phyloP scores from a whole-genome alignment of 2,888 invertebrate genomes.

The Allophyes oxyacanthae region DNA sequence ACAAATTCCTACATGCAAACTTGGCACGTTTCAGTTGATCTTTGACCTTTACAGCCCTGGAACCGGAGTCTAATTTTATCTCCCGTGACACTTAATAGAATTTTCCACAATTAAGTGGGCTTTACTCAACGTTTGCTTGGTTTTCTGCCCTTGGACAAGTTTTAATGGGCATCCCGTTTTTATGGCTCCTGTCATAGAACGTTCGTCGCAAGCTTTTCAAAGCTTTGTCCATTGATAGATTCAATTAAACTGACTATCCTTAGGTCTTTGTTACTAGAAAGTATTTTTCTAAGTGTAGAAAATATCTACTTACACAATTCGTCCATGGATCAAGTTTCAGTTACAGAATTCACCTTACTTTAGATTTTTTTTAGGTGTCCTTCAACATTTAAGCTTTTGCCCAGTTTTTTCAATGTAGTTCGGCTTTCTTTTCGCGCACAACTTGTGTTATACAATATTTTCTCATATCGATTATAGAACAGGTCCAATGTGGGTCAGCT shows the following conservation, averaged over 20 bases:
- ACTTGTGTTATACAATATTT: slow-evolving; percentile 36
- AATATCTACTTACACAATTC: too few relatives aligned
- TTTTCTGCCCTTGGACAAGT: slow-evolving; percentile 19
- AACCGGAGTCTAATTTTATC: slow-evolving; percentile 43
- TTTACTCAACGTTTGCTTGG: slow-evolving; percentile 30
- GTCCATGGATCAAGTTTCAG: too few relatives aligned
- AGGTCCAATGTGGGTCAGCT: slow-evolving; percentile 58
- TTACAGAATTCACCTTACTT: too few relatives aligned
- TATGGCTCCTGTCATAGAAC: slow-evolving; percentile 4
- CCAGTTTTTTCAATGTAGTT: slow-evolving; percentile 3
- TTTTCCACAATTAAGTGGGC: slow-evolving; percentile 16
- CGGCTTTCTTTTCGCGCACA: slow-evolving; percentile 31
- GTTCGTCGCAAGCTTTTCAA: neutral
- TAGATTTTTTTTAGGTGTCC: too few relatives aligned
- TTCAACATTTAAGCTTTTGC: too few relatives aligned
- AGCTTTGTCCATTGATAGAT: neutral
- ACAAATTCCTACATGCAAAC: slow-evolving; percentile 15
- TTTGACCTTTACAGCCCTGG: slow-evolving; percentile 48
- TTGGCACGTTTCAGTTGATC: slow-evolving; percentile 43
- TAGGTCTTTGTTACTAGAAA: neutral
- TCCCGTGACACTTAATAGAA: slow-evolving; percentile 49
- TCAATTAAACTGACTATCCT: neutral
- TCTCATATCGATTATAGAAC: slow-evolving; percentile 46
- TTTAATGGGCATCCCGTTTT: slow-evolving; percentile 30
- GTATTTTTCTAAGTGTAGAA: neutral